Evolutionary conservation across 2,797 vertebrate species (phyloP).

Genomic region (Alauda arvensis): DNA sequence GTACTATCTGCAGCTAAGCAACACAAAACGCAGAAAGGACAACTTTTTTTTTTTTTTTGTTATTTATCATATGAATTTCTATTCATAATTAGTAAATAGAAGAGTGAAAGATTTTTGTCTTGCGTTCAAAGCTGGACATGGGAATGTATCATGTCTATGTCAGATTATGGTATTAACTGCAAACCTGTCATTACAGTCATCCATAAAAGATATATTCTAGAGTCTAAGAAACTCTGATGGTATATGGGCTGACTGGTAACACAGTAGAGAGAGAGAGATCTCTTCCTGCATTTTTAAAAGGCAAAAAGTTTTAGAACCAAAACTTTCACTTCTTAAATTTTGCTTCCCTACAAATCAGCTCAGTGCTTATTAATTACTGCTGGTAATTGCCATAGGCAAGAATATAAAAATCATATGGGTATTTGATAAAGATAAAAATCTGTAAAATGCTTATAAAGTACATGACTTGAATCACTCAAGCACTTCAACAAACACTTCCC

Average conservation of each 20-base stretch:
- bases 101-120: neutral
- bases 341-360: neutral
- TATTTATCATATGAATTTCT: neutral
- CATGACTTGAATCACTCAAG: neutral
- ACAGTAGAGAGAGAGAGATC: neutral
- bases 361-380: neutral
- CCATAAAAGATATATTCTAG: neutral
- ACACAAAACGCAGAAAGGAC: neutral
- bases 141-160: neutral
- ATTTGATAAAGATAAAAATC: conserved; percentile 11
- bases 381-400: neutral
- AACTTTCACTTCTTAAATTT: neutral
- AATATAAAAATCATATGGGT: neutral
- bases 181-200: neutral
- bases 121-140: neutral
- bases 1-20: neutral
- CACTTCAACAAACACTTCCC: neutral
- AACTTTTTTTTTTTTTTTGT: neutral
- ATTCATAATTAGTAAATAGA: neutral
- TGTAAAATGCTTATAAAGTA: neutral
- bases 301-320: neutral
- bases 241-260: neutral
- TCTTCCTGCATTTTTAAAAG: neutral
- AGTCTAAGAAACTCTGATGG: neutral
- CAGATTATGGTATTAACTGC: neutral